phyloP scores from a whole-genome alignment of 1,140 invertebrate species.

The Tyrophagus putrescentiae region DNA sequence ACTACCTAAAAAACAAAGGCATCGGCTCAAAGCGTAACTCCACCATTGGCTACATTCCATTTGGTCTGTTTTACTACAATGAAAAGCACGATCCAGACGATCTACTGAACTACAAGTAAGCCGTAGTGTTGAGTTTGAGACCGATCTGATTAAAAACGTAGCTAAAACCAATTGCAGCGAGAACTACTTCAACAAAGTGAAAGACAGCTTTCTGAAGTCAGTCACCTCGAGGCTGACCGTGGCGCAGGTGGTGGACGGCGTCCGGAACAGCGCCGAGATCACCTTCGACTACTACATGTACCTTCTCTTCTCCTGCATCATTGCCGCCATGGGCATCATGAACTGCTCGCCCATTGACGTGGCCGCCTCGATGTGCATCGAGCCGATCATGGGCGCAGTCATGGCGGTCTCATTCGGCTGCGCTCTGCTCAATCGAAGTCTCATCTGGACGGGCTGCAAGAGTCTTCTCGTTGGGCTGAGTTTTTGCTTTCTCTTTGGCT shows the following conservation, averaged over 20 bases:
- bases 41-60: slow-evolving; percentile 25
- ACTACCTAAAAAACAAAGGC: slow-evolving; percentile 20
- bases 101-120: neutral
- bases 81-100: neutral
- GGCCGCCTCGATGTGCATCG: slow-evolving; percentile 71
- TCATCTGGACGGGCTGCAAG: slow-evolving; percentile 48
- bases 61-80: slow-evolving; percentile 4
- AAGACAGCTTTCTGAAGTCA: slow-evolving; percentile 33
- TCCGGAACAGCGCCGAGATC: slow-evolving; percentile 52
- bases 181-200: slow-evolving; percentile 15
- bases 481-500: slow-evolving; percentile 48
- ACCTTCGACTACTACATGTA: slow-evolving; percentile 65
- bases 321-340: slow-evolving; percentile 53
- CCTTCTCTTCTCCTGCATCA: slow-evolving; percentile 32
- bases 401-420: slow-evolving; percentile 65
- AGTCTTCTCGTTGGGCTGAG: slow-evolving; percentile 51
- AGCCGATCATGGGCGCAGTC: slow-evolving; percentile 58
- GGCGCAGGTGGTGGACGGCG: slow-evolving; percentile 59
- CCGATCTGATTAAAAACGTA: neutral
- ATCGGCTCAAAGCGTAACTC: slow-evolving; percentile 24
- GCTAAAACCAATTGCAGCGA: neutral
- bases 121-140: neutral
- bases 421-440: slow-evolving; percentile 51
- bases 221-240: slow-evolving; percentile 57
- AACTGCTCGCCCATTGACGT: slow-evolving; percentile 66